Evolutionary conservation across 2,888 invertebrate genomes (phyloP).

Genomic region (Podotricha telesiphe): DNA sequence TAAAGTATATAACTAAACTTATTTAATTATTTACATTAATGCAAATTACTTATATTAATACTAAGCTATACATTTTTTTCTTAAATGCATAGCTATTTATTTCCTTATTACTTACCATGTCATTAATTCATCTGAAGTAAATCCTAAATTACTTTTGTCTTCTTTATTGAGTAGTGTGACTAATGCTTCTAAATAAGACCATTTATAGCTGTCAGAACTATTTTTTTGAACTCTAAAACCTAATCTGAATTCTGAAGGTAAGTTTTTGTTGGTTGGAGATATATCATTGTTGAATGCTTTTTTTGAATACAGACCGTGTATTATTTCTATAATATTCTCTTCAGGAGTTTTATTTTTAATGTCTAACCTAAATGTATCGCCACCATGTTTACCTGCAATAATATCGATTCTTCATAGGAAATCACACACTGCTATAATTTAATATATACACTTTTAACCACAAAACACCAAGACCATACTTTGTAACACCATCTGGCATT

Average conservation of each 20-base stretch:
- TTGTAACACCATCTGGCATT: slow-evolving; percentile 7
- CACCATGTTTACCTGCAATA: slow-evolving; percentile 81
- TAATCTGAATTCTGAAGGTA: slow-evolving; percentile 74
- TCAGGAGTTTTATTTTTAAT: slow-evolving; percentile 82
- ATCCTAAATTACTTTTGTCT: slow-evolving; percentile 86
- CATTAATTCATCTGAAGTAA: slow-evolving; percentile 90
- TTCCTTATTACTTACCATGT: slow-evolving; percentile 61
- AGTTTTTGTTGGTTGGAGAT: slow-evolving; percentile 69
- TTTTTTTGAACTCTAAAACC: slow-evolving; percentile 85
- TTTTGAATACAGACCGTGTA: slow-evolving; percentile 83
- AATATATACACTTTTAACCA: slow-evolving; percentile 19
- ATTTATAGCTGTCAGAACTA: slow-evolving; percentile 89
- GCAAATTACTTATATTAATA: no score
- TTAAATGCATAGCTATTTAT: not conserved
- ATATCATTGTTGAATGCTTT: slow-evolving; percentile 70
- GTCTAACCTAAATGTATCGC: slow-evolving; percentile 86
- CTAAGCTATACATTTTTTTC: not conserved
- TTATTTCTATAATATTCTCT: slow-evolving; percentile 86
- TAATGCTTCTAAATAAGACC: slow-evolving; percentile 94
- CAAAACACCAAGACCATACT: slow-evolving; percentile 11
- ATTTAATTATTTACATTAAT: not conserved
- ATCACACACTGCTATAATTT: slow-evolving; percentile 21
- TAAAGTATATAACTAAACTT: not conserved
- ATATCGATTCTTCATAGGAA: slow-evolving; percentile 41
- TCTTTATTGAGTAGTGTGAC: slow-evolving; percentile 89